These are phyloP conservation scores for Brachymystax lenok DNA, from an alignment of 2,797 vertebrate genomes.

Conservation along the genomic window DNA sequence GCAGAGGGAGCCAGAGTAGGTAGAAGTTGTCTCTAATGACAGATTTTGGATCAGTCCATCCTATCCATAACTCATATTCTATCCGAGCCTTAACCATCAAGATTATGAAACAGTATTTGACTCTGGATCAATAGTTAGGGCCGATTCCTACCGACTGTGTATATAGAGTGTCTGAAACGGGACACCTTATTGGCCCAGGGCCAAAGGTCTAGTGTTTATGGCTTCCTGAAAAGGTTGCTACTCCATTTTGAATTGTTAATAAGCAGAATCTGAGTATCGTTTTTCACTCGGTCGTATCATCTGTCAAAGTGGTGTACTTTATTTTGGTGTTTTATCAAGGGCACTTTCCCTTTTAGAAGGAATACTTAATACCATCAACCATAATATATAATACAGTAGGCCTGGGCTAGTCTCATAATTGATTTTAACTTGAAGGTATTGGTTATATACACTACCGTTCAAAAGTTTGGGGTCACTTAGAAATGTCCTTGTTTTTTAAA, in stretches of 20 bases:
- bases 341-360: neutral
- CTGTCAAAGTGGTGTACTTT: neutral
- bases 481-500: too few species aligned
- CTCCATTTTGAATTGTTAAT: neutral
- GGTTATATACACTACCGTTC: neutral
- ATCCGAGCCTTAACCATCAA: too few species aligned
- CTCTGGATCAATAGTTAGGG: neutral
- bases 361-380: neutral
- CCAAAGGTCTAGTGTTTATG: constrained; percentile 3
- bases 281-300: neutral
- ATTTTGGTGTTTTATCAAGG: neutral
- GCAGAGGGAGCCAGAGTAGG: neutral
- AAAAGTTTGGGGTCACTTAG: too few species aligned
- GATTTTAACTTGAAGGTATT: neutral
- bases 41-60: neutral
- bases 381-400: neutral
- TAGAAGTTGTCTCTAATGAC: neutral
- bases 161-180: neutral
- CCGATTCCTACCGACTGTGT: neutral
- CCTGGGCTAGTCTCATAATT: neutral
- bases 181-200: neutral
- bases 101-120: neutral
- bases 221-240: constrained; percentile 2
- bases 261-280: neutral
- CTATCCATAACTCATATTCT: neutral